Percentiles rank a stretch among this genome's conserved stretches.
phyloP scores from a whole-genome alignment of 1,140 invertebrate species.

The Aphelenchoides besseyi region DNA sequence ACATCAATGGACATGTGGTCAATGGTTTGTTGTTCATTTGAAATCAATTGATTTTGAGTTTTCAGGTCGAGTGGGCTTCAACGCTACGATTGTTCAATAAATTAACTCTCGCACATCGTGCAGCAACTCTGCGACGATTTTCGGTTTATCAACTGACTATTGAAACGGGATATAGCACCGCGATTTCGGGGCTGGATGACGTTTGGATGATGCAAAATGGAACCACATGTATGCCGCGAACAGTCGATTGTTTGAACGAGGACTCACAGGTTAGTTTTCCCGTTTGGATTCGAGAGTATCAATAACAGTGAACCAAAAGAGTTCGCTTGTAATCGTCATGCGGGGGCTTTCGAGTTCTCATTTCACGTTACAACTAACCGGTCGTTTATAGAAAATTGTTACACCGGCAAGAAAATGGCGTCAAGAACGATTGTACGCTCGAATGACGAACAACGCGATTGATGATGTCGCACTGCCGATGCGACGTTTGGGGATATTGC shows the following conservation, averaged over 20 bases:
- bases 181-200: not conserved
- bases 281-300: not conserved
- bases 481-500: not conserved
- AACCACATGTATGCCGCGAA: slow-evolving; percentile 9
- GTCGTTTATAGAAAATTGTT: slow-evolving; percentile 16
- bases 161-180: slow-evolving; percentile 18
- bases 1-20: slow-evolving; percentile 7
- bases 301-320: too few species aligned
- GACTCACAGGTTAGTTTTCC: slow-evolving; percentile 5
- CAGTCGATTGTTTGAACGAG: not conserved
- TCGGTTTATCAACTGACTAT: slow-evolving; percentile 13
- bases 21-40: too few species aligned
- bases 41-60: too few species aligned
- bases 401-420: slow-evolving; percentile 11
- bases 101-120: slow-evolving; percentile 13
- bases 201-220: slow-evolving; percentile 17
- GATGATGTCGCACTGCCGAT: slow-evolving; percentile 4
- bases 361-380: too few species aligned
- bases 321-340: too few species aligned
- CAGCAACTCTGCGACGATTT: slow-evolving; percentile 6
- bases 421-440: slow-evolving; percentile 4
- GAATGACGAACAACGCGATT: slow-evolving; percentile 3
- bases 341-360: too few species aligned
- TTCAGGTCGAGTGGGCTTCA: slow-evolving; percentile 15
- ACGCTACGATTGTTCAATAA: not conserved